A percentile compares a stretch with the other conserved stretches of the same genome.
Evolutionary conservation across 64 coral and sea anemone species (phyloP).

Genomic region (Orbicella faveolata): DNA sequence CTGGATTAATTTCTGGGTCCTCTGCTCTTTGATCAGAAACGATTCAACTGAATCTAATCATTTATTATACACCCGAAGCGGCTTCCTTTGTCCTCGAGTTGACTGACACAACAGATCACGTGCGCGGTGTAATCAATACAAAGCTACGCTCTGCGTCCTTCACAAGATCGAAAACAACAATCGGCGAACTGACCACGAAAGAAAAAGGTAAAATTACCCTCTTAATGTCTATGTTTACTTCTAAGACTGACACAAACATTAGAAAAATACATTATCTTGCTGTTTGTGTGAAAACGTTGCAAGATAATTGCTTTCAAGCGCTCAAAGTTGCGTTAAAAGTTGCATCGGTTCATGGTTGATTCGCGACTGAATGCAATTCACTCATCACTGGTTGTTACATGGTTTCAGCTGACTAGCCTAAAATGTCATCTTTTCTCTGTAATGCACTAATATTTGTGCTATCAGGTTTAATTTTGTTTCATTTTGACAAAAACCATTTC

Average conservation of each 20-base stretch:
- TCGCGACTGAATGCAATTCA: neutral
- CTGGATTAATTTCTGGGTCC: too few relatives aligned
- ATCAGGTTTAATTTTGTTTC: neutral
- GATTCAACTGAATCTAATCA: neutral
- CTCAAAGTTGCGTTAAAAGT: neutral
- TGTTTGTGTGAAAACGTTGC: neutral
- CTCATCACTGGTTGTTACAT: neutral
- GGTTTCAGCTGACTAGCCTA: neutral
- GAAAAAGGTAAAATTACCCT: constrained; percentile 29
- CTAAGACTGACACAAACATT: neutral
- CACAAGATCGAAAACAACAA: constrained; percentile 8
- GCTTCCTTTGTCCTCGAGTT: constrained; percentile 32
- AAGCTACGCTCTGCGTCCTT: constrained; percentile 34
- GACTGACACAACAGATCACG: constrained; percentile 34
- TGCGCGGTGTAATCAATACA: constrained; percentile 29
- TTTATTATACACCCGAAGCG: neutral
- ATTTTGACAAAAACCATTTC: neutral
- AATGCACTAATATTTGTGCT: neutral
- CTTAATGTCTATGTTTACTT: neutral
- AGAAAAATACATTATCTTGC: constrained; percentile 9
- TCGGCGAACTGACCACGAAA: neutral
- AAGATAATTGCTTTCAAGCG: neutral
- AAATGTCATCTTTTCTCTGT: neutral
- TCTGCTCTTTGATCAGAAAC: neutral
- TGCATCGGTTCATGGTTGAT: constrained; percentile 16